phyloP scores from a whole-genome alignment of 2,113 vertebrate genomes.

The Pithys albifrons region DNA sequence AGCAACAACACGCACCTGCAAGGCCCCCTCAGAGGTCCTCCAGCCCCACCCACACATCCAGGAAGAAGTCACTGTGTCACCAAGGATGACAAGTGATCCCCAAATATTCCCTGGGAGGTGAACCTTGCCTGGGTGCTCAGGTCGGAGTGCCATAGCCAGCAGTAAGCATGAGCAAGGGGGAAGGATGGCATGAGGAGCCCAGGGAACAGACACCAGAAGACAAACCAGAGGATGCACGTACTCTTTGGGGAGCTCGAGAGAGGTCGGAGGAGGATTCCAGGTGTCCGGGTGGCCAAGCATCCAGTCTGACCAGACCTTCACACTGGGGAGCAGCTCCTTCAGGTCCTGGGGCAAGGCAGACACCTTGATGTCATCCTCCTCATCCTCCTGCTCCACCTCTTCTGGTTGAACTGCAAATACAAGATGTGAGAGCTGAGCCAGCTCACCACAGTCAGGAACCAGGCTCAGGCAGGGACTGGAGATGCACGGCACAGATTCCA shows the following conservation, averaged over 20 bases:
- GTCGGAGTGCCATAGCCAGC: not conserved
- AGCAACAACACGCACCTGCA: not conserved
- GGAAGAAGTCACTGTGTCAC: not conserved
- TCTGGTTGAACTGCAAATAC: constrained; percentile 75
- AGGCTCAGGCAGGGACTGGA: not conserved
- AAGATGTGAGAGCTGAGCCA: constrained; percentile 32
- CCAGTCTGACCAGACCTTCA: constrained; percentile 99
- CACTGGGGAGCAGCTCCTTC: constrained; percentile 91
- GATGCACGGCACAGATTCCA: not conserved
- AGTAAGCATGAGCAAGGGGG: not conserved
- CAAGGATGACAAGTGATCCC: not conserved
- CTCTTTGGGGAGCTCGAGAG: constrained; percentile 77
- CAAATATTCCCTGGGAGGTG: not conserved
- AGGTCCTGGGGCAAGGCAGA: constrained; percentile 88
- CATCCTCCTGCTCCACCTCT: constrained; percentile 66
- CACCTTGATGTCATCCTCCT: constrained; percentile 86
- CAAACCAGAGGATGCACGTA: constrained; percentile 62
- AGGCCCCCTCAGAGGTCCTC: not conserved
- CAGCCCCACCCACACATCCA: not conserved
- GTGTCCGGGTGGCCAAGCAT: constrained; percentile 95
- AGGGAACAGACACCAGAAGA: not conserved
- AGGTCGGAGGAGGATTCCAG: constrained; percentile 94
- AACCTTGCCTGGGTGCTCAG: not conserved
- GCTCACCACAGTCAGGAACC: not conserved
- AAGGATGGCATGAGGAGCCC: not conserved